These are phyloP conservation scores for Barbus barbus DNA, from an alignment of 2,113 vertebrate species.

Conservation along the genomic window DNA sequence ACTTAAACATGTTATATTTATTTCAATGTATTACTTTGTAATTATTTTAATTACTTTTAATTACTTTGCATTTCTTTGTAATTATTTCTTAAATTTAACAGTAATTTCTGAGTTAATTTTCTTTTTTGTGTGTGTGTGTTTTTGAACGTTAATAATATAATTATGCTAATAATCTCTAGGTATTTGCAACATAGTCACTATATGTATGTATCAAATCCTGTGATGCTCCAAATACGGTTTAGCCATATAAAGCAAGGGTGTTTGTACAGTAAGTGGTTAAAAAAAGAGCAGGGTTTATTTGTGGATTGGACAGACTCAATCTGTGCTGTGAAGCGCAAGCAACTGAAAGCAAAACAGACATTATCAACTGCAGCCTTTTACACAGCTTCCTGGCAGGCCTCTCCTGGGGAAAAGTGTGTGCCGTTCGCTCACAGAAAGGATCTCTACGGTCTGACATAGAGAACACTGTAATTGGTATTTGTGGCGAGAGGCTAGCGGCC, in stretches of 20 bases:
- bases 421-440: constrained; percentile 45
- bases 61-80: too few species aligned
- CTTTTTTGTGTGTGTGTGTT: too few species aligned
- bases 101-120: not conserved
- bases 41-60: too few species aligned
- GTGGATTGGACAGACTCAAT: constrained; percentile 42
- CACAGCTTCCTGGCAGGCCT: constrained; percentile 47
- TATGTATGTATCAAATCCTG: not conserved
- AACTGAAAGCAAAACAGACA: constrained; percentile 32
- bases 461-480: constrained; percentile 50
- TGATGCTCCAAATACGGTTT: not conserved
- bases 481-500: constrained; percentile 53
- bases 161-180: not conserved
- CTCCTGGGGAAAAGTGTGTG: constrained; percentile 37
- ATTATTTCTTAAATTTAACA: not conserved
- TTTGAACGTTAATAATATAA: not conserved
- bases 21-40: too few species aligned
- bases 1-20: too few species aligned
- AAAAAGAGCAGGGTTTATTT: not conserved
- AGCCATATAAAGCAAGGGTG: not conserved
- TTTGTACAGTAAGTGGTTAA: not conserved
- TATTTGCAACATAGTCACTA: not conserved
- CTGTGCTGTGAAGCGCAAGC: constrained; percentile 28
- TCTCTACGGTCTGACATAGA: constrained; percentile 33
- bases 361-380: constrained; percentile 46